These are phyloP conservation scores for Druon quercuslanigerum DNA, from an alignment of 1,140 invertebrate genomes.

Conservation along the genomic window DNA sequence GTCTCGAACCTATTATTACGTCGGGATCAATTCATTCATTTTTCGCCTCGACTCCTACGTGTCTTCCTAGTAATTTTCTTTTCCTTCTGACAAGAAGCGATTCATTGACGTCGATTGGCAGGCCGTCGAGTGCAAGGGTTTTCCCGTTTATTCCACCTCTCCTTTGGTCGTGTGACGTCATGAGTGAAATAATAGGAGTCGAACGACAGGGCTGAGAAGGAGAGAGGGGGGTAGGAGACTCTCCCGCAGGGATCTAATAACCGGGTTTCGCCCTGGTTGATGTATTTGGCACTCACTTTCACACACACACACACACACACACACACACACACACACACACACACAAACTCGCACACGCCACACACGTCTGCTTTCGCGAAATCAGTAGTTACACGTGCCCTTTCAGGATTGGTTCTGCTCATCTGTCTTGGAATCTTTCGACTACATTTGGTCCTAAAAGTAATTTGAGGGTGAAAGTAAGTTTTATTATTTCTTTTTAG, in stretches of 20 bases:
- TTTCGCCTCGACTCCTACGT: slow-evolving; percentile 29
- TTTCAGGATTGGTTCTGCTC: slow-evolving; percentile 5
- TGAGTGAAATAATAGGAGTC: slow-evolving; percentile 58
- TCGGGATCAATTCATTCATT: slow-evolving; percentile 29
- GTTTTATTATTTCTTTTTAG: no score
- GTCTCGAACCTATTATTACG: slow-evolving; percentile 10
- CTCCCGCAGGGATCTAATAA: slow-evolving; percentile 59
- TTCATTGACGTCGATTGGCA: slow-evolving; percentile 58
- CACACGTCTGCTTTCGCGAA: neutral
- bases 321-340: slow-evolving; percentile 34
- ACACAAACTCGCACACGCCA: no score
- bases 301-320: slow-evolving; percentile 29
- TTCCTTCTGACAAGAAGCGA: slow-evolving; percentile 43
- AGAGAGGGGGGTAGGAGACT: slow-evolving; percentile 51
- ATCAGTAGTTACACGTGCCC: neutral
- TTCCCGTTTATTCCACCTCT: slow-evolving; percentile 55
- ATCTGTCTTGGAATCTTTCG: neutral
- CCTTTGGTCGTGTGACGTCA: slow-evolving; percentile 53
- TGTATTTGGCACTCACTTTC: slow-evolving; percentile 47
- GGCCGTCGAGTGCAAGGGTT: slow-evolving; percentile 57
- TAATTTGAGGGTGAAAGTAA: neutral
- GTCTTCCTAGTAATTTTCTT: slow-evolving; percentile 30
- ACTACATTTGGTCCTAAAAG: neutral
- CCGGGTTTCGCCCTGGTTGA: slow-evolving; percentile 47
- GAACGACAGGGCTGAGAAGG: slow-evolving; percentile 41